Evolutionary conservation across 2,113 vertebrate genomes (phyloP).

Genomic region (Callospermophilus lateralis): DNA sequence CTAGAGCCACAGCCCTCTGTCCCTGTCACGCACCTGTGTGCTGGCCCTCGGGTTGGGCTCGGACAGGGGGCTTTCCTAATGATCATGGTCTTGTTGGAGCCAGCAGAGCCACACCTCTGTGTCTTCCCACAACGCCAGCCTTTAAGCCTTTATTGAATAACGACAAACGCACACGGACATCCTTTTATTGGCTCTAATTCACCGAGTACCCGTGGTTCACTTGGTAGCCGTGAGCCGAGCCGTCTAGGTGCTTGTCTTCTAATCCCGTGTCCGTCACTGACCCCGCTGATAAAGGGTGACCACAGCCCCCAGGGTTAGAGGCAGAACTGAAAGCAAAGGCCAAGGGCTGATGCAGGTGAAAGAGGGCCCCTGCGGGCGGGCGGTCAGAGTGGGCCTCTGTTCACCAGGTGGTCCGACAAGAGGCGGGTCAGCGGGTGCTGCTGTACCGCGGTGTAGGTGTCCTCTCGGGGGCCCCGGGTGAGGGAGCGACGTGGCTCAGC

Average conservation of each 20-base stretch:
- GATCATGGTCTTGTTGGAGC: no score
- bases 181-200: background rate
- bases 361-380: no score
- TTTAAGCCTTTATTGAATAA: background rate
- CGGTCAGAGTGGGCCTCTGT: background rate
- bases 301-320: background rate
- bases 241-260: background rate
- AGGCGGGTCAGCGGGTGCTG: no score
- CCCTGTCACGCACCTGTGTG: background rate
- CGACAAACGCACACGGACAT: rapidly evolving
- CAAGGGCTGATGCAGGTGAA: no score
- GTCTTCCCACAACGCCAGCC: background rate
- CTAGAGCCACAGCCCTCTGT: background rate
- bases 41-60: no score
- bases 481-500: no score
- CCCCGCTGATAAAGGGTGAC: no score
- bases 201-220: background rate
- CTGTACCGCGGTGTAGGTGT: background rate
- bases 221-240: no score
- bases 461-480: background rate
- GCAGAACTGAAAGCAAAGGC: background rate
- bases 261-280: background rate
- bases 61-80: background rate
- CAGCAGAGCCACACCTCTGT: no score
- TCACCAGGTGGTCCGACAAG: background rate